These are phyloP conservation scores for Leptocoma aspasia DNA, from an alignment of 2,113 vertebrate genomes.

Conservation along the genomic window DNA sequence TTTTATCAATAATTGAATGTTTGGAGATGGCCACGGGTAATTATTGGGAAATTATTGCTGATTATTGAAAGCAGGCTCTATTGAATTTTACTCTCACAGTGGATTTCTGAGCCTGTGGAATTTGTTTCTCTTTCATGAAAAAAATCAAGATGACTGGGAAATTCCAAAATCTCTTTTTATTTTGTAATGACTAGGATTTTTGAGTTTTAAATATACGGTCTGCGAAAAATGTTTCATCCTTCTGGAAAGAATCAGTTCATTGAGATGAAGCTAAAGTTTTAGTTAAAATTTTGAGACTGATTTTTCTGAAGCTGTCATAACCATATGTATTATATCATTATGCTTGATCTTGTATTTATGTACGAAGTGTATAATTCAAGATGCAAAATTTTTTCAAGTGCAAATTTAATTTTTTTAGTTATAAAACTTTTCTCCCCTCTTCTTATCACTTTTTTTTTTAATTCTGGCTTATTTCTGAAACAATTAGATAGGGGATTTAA, in stretches of 20 bases:
- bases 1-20: background rate
- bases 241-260: background rate
- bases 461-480: background rate
- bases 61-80: background rate
- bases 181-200: background rate
- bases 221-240: background rate
- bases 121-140: background rate
- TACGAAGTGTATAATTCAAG: background rate
- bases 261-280: background rate
- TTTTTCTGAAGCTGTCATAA: background rate
- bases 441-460: background rate
- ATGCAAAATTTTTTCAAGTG: background rate
- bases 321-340: background rate
- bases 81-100: background rate
- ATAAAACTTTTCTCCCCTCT: accelerated
- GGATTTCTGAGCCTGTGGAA: background rate
- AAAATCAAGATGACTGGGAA: background rate
- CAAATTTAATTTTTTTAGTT: background rate
- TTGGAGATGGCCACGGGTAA: background rate
- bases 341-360: background rate
- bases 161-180: background rate
- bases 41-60: background rate
- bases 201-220: background rate
- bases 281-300: background rate
- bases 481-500: background rate